These are phyloP conservation scores for Fulmarus glacialis DNA, from an alignment of 2,113 vertebrate genomes.

Conservation along the genomic window DNA sequence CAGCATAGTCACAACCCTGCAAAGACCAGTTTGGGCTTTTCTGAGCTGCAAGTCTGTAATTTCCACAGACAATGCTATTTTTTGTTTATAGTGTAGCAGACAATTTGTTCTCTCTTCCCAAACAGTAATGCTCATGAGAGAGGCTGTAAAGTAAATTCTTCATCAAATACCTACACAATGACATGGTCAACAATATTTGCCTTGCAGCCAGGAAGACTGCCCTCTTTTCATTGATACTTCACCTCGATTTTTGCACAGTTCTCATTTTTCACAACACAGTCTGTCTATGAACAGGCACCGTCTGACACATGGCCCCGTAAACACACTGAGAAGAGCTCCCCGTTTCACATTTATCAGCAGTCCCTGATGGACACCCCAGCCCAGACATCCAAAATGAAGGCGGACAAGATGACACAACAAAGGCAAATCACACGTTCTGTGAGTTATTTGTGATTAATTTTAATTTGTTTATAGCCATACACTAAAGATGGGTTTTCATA, in stretches of 20 bases:
- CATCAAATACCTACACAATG: not conserved
- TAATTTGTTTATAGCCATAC: conserved; percentile 74
- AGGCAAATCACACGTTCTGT: conserved; percentile 49
- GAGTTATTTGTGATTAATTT: conserved; percentile 70
- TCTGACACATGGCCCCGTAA: not conserved
- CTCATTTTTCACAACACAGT: not conserved
- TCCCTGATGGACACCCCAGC: not conserved
- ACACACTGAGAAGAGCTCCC: not conserved
- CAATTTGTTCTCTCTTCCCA: not conserved
- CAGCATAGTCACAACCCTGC: not conserved
- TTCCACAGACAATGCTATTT: not conserved
- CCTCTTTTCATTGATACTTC: not conserved
- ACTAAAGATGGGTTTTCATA: conserved; percentile 59
- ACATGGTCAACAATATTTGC: not conserved
- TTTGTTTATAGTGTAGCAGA: not conserved
- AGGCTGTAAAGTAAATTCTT: not conserved
- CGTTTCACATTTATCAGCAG: not conserved
- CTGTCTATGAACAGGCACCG: not conserved
- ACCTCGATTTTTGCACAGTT: not conserved
- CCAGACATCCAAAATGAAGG: conserved; percentile 1
- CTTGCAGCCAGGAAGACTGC: not conserved
- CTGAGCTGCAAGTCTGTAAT: not conserved
- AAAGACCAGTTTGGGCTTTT: not conserved
- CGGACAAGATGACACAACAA: conserved; percentile 39
- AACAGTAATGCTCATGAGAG: not conserved